Base-by-base conservation (phyloP, 2,797 vertebrate genomes). In the Pelobates cultripes region DNA sequence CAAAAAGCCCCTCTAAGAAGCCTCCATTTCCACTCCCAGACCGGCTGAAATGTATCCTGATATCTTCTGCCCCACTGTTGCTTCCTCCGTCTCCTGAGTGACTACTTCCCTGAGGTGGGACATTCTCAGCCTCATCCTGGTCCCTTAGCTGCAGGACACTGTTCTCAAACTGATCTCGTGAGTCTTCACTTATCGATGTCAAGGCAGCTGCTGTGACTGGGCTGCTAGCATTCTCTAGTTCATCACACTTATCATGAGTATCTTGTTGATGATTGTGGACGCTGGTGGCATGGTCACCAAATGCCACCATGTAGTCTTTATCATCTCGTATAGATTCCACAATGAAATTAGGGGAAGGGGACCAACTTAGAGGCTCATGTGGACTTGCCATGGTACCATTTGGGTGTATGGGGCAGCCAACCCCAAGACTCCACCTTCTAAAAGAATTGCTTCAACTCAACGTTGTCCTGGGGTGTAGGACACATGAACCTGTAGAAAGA, bases 1-100 rank as follows among this genome's bases (percentile, higher is more conserved):
- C 98, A 0, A 99, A 99, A 3, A 99, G 94, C 17, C 98, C 98
- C 88, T 99, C 98, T 0, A 99, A 92, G 89, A 99, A 99, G n/a
- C 98, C 97, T 0, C 97, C 94, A 0, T 95, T 95, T 28, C 96
- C 93, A 0, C 95, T 95, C 69, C 96, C 94, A 0, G 96, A 94
- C 87, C 96, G 93, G 71, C 96, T 98, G 87, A 99, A 99, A 89
- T 98, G 97, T 67, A 99, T 93, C 90, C 97, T 98, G 84, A 98
- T 94, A 57, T 99, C 97, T 1, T 99, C 97, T 0, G 85, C 74
- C 41, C 94, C 93, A 0, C 89, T 86, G 3, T 79, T 87, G 85
- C 90, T 90, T 4, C 94, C 96, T 0, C 94, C 93, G 0, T 93
- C 94, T 4, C 90, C 83, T 0, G 90, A 84, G 14, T 91, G 86